Percentiles rank a stretch among this genome's conserved stretches.
Conservation (phyloP, 2,888 invertebrate species). For the Allolobophora icterica region DNA sequence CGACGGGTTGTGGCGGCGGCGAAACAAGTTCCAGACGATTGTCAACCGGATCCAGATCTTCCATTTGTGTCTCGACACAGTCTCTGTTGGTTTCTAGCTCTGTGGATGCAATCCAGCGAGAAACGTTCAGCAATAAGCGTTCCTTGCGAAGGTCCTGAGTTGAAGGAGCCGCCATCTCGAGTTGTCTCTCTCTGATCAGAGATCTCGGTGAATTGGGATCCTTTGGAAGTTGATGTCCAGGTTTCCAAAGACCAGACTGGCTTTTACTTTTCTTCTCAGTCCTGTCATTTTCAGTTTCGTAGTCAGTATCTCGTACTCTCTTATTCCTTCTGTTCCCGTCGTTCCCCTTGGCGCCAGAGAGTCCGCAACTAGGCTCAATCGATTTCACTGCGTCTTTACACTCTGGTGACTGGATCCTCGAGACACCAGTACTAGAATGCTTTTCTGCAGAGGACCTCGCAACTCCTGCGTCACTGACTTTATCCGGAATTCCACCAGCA, state of each 20-base stretch:
- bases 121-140: not conserved
- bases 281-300: not conserved
- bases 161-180: not conserved
- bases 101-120: not conserved
- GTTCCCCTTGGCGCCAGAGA: not conserved
- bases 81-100: not conserved
- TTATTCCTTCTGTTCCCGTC: not conserved
- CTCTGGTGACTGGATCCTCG: not conserved
- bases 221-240: not conserved
- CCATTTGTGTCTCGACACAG: not conserved
- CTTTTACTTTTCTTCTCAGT: not conserved
- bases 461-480: not conserved
- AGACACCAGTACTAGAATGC: not conserved
- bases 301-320: not conserved
- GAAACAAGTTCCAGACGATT: slow-evolving; percentile 25
- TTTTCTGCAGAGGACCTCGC: not conserved
- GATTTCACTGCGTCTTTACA: not conserved
- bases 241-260: not conserved
- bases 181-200: not conserved
- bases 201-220: not conserved
- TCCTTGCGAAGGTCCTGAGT: not conserved
- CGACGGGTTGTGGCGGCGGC: slow-evolving; percentile 4
- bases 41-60: not conserved
- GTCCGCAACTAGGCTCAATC: not conserved
- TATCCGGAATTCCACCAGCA: not conserved